Percentiles rank a stretch among this genome's conserved stretches.
Evolutionary conservation across 2,113 vertebrate genomes (phyloP).

Genomic region (Amphiprion percula): DNA sequence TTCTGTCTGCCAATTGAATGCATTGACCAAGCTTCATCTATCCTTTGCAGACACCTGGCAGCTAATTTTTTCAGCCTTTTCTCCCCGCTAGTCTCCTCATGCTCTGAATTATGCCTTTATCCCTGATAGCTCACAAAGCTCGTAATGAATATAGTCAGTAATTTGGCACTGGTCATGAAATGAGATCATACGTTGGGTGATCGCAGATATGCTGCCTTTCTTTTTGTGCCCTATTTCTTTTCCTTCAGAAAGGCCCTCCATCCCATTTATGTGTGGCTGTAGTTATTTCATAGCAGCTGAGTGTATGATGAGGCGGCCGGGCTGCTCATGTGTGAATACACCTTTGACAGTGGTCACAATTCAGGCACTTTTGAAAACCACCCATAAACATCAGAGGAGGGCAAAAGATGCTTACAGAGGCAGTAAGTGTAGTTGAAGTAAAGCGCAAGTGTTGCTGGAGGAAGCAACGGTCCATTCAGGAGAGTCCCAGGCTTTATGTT

Average conservation of each 20-base stretch:
- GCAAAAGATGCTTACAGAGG: conserved; percentile 76
- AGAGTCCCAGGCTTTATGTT: conserved; percentile 73
- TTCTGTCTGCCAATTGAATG: conserved; percentile 34
- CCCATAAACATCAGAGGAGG: conserved; percentile 69
- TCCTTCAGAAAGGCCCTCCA: conserved; percentile 15
- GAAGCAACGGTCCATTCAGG: conserved; percentile 70
- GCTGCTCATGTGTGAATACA: conserved; percentile 70
- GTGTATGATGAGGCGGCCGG: conserved; percentile 10
- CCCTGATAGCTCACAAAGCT: conserved; percentile 18
- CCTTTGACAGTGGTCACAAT: conserved; percentile 68
- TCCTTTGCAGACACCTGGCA: background rate
- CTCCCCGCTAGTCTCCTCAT: conserved; percentile 2
- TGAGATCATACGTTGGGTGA: conserved; percentile 39
- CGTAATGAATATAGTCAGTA: conserved; percentile 19
- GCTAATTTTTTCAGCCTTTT: conserved; percentile 25
- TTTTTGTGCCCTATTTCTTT: conserved; percentile 26
- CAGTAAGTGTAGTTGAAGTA: conserved; percentile 69
- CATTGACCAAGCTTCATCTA: conserved; percentile 30
- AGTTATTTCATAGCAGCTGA: conserved; percentile 55
- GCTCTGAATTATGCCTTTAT: background rate
- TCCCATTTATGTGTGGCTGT: conserved; percentile 29
- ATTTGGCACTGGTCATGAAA: conserved; percentile 28
- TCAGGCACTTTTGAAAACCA: conserved; percentile 61
- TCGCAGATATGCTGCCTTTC: conserved; percentile 16
- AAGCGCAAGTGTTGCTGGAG: conserved; percentile 60